Base-by-base conservation (phyloP, 2,113 vertebrate genomes). In the Gambusia holbrooki region DNA sequence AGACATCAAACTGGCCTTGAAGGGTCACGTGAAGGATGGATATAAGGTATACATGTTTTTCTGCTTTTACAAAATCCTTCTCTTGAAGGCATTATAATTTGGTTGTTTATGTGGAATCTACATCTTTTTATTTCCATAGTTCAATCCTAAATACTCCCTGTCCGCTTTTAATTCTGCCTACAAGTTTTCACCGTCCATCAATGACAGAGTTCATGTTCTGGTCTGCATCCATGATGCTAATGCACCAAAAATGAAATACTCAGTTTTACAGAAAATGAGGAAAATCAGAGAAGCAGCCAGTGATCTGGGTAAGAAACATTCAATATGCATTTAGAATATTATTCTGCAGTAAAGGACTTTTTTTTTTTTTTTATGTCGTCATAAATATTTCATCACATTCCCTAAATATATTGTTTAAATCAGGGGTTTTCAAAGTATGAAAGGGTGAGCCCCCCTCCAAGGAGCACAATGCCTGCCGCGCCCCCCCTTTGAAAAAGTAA, bases 21-120 rank as follows among this genome's bases (percentile, higher is more conserved):
- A n/a, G 35, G 86, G 83, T 33, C 80, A 78, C 14, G 42, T 88
- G 61, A 79, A 27, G 29, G 86, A 85, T 0, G 77, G 69, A 29
- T 81, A 85, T 61, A 69, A 27, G 83, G 83, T 88, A 86, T 6
- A 76, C 11, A 12, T 40, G 12, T 2, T 40, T 40, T 40, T 40
- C 8, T 17, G 1, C 15, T 17, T 17, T 48, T 48, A 13, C 4
- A 3, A 42, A 42, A 1, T 48, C 37, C 8, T 17, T 1, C 12
- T 15, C 14, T 15, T 19, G 19, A 48, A 48, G 7, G 2, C 10
- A n/a, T n/a, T 25, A 3, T 58, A 58, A n/a, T 58, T 58, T n/a
- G 0, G 2, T n/a, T 11, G 8, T 58, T n/a, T 9, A n/a, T 17
- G 8, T n/a, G 5, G 25, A 58, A 58, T 58, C 8, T 58, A 11